phyloP scores from a whole-genome alignment of 2,113 vertebrate genomes.

The Mus musculus region DNA sequence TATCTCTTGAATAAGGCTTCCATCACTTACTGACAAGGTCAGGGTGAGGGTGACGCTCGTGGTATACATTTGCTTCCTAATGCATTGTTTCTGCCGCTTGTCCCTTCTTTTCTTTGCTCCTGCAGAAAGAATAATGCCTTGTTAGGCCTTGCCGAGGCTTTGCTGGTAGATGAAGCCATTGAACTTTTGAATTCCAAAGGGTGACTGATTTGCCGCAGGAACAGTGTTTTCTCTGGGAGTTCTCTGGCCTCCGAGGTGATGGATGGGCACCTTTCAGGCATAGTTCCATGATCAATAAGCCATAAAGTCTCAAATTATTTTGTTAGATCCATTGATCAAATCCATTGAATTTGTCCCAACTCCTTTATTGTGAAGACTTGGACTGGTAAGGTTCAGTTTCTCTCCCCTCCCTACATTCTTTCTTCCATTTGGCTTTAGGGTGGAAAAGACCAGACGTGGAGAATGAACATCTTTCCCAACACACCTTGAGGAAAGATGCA shows the following conservation, averaged over 20 bases:
- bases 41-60: not conserved
- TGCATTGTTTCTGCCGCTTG: no score
- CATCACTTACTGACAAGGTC: not conserved
- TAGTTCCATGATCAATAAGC: conserved; percentile 81
- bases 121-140: not conserved
- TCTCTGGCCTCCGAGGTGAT: conserved; percentile 79
- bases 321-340: conserved; percentile 82
- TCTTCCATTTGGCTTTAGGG: not conserved
- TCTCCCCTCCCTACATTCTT: not conserved
- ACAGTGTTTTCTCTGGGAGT: conserved; percentile 69
- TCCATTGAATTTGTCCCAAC: conserved; percentile 64
- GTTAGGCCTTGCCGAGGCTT: not conserved
- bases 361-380: conserved; percentile 38
- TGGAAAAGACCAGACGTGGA: not conserved
- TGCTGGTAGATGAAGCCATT: conserved; percentile 30
- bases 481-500: not conserved
- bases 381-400: not conserved
- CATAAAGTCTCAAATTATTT: conserved; percentile 83
- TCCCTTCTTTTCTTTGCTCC: not conserved
- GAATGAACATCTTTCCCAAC: not conserved
- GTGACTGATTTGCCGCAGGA: conserved; percentile 62
- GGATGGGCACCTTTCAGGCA: conserved; percentile 80
- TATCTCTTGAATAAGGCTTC: not conserved
- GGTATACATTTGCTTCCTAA: not conserved
- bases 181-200: conserved; percentile 48